Conservation (phyloP, 2,888 invertebrate genomes). For the Rhagophthalmus giganteus region DNA sequence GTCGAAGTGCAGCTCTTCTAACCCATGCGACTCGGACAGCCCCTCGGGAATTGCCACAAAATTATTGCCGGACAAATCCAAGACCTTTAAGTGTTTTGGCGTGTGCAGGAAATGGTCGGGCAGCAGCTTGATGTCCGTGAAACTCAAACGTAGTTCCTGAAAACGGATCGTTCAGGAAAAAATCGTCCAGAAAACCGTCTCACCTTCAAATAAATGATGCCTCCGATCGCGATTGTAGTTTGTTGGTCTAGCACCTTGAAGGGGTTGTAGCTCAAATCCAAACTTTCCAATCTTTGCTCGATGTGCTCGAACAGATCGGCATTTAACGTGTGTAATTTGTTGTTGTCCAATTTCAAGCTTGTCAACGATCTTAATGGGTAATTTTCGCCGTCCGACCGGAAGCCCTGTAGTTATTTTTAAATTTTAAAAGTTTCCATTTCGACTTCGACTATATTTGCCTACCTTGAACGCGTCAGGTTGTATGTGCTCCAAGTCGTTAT, state of each 20-base stretch:
- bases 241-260: constrained; percentile 66
- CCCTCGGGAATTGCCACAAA: constrained; percentile 64
- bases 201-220: constrained; percentile 68
- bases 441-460: constrained; percentile 43
- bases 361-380: constrained; percentile 64
- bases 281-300: constrained; percentile 64
- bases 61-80: constrained; percentile 66
- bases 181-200: neutral
- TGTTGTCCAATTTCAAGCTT: constrained; percentile 68
- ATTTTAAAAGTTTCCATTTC: no score
- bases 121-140: constrained; percentile 3
- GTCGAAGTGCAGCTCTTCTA: constrained; percentile 67
- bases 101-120: constrained; percentile 68
- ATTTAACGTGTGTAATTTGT: constrained; percentile 70
- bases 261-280: constrained; percentile 76
- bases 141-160: constrained; percentile 42
- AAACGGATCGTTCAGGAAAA: neutral
- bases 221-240: constrained; percentile 68
- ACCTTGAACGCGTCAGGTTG: constrained; percentile 72
- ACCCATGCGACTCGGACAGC: constrained; percentile 61
- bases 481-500: constrained; percentile 67
- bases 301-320: constrained; percentile 75
- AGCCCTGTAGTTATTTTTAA: no score
- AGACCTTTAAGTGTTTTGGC: constrained; percentile 63
- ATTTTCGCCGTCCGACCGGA: constrained; percentile 60